Evolutionary conservation across 2,888 invertebrate species (phyloP).

Genomic region (Ernsta delagoae): DNA sequence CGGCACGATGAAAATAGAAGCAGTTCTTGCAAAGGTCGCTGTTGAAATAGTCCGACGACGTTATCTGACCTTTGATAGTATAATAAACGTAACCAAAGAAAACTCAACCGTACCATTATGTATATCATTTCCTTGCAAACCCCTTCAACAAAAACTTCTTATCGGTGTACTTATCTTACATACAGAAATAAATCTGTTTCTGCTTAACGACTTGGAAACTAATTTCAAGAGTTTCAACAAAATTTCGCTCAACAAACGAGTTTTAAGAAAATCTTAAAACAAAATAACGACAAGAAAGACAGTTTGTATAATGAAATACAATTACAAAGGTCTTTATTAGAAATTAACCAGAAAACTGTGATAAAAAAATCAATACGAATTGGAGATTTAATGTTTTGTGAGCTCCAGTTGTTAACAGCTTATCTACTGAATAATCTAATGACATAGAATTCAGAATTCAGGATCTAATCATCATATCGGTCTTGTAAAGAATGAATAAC

Average conservation of each 20-base stretch:
- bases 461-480: not conserved
- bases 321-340: no score
- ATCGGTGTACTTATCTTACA: not conserved
- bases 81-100: conserved; percentile 29
- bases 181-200: conserved; percentile 16
- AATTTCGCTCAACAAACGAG: no score
- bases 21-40: conserved; percentile 36
- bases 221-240: no score
- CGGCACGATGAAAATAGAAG: conserved; percentile 24
- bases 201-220: no score
- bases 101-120: conserved; percentile 20
- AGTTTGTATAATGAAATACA: no score
- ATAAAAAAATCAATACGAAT: no score
- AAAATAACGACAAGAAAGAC: no score
- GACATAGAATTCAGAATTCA: not conserved
- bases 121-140: conserved; percentile 25
- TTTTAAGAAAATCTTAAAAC: no score
- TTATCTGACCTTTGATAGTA: conserved; percentile 30
- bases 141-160: conserved; percentile 8
- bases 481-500: conserved; percentile 12
- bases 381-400: no score
- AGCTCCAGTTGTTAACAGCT: no score
- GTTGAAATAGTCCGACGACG: conserved; percentile 25
- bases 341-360: no score
- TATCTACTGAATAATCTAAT: no score